Percentiles rank a stretch among this genome's conserved stretches.
Evolutionary conservation across 2,888 invertebrate genomes (phyloP).

Genomic region (Sarcophaga carnaria): DNA sequence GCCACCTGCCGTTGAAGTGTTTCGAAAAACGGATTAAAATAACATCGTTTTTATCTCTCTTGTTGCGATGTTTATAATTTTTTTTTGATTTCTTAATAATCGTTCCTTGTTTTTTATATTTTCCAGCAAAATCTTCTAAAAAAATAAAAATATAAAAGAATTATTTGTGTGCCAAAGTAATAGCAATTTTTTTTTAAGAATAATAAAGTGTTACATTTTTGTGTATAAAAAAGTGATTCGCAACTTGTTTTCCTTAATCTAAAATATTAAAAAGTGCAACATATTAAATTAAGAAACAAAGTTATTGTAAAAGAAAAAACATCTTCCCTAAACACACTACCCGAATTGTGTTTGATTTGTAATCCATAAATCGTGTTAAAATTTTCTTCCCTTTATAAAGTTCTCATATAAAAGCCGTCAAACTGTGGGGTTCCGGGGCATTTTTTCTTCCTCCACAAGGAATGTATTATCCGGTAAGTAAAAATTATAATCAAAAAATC

Average conservation of each 20-base stretch:
- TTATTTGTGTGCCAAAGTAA: slow-evolving; percentile 74
- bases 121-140: neutral
- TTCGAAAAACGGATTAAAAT: neutral
- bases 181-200: slow-evolving; percentile 48
- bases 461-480: slow-evolving; percentile 97
- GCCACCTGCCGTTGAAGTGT: neutral
- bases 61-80: neutral
- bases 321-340: slow-evolving; percentile 29
- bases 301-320: neutral
- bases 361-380: slow-evolving; percentile 25
- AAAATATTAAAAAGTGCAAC: neutral
- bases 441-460: slow-evolving; percentile 98
- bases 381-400: slow-evolving; percentile 71
- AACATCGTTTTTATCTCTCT: neutral
- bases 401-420: slow-evolving; percentile 86
- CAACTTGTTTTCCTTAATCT: neutral
- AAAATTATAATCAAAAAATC: neutral
- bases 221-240: neutral
- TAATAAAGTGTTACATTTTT: slow-evolving; percentile 60
- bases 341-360: slow-evolving; percentile 30
- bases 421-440: slow-evolving; percentile 98
- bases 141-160: slow-evolving; percentile 54
- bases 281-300: neutral
- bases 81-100: neutral
- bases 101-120: neutral